A percentile compares a stretch with the other conserved stretches of the same genome.
These are phyloP conservation scores for Pangasius djambal DNA, from an alignment of 2,797 vertebrate genomes.

Conservation along the genomic window DNA sequence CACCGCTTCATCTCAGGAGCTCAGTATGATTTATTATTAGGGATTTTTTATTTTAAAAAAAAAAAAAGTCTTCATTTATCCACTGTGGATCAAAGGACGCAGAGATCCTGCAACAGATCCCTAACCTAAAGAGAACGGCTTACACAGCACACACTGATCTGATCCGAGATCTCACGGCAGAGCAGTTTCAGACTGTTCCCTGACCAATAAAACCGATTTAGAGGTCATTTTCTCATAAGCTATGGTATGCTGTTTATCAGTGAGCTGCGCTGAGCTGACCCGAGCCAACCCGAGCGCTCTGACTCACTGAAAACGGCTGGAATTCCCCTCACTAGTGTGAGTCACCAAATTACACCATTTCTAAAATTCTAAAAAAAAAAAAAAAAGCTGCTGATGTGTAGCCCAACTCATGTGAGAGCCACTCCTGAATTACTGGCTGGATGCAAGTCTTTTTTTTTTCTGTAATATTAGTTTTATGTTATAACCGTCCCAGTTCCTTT, in stretches of 20 bases:
- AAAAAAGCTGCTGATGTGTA: no score
- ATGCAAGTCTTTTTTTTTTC: not conserved
- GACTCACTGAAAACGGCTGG: not conserved
- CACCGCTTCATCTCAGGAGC: no score
- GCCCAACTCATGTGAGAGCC: not conserved
- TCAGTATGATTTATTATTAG: no score
- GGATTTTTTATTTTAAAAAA: not conserved
- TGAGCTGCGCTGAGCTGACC: not conserved
- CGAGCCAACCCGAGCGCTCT: not conserved
- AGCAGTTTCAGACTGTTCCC: not conserved
- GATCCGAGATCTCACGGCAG: not conserved
- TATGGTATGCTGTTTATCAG: not conserved
- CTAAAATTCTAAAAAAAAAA: no score
- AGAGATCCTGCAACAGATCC: not conserved
- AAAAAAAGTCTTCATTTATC: not conserved
- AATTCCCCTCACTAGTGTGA: not conserved
- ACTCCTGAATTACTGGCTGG: not conserved
- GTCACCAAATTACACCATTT: conserved; percentile 1
- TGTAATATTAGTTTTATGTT: not conserved
- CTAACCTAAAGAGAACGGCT: not conserved
- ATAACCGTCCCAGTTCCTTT: no score
- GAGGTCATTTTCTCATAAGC: not conserved
- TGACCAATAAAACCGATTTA: not conserved
- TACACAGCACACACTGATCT: not conserved
- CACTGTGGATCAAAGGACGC: not conserved